Evolutionary conservation across 2,113 vertebrate genomes (phyloP).

Genomic region (Ctenomys sociabilis): DNA sequence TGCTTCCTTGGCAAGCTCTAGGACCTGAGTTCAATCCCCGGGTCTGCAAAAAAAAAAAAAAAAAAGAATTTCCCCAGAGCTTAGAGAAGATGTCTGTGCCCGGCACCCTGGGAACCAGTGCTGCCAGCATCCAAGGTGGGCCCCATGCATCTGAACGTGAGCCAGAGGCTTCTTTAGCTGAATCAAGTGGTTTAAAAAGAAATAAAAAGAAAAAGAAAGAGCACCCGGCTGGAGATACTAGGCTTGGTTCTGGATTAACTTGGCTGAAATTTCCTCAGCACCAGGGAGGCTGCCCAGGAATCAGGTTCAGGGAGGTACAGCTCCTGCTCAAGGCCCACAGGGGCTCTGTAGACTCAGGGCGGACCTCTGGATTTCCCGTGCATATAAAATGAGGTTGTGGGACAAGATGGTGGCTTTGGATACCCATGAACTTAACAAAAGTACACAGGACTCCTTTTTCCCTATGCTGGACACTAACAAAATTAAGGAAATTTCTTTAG

Average conservation of each 20-base stretch:
- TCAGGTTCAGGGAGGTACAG: neutral
- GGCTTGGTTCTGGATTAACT: neutral
- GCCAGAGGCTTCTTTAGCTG: neutral
- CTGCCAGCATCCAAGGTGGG: neutral
- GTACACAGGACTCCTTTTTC: neutral
- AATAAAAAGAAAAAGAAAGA: neutral
- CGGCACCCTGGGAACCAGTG: neutral
- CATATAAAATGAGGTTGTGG: neutral
- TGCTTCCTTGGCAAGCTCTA: too few species aligned
- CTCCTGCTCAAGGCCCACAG: too few species aligned
- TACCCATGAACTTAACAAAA: neutral
- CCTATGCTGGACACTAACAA: conserved; percentile 11
- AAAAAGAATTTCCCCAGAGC: neutral
- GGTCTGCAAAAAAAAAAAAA: too few species aligned
- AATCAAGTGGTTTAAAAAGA: neutral
- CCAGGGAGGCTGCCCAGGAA: fast-evolving
- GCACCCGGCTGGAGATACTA: neutral
- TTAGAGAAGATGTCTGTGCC: neutral
- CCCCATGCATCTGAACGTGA: neutral
- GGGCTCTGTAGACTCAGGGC: neutral
- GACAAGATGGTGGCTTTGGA: neutral
- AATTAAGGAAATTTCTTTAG: conserved; percentile 43
- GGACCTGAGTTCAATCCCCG: too few species aligned
- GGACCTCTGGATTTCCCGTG: neutral
- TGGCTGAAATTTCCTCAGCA: neutral